Evolutionary conservation across 2,797 vertebrate genomes (phyloP), one percentile per base, ranked within the genome.

Genomic region (Falco berigora): DNA sequence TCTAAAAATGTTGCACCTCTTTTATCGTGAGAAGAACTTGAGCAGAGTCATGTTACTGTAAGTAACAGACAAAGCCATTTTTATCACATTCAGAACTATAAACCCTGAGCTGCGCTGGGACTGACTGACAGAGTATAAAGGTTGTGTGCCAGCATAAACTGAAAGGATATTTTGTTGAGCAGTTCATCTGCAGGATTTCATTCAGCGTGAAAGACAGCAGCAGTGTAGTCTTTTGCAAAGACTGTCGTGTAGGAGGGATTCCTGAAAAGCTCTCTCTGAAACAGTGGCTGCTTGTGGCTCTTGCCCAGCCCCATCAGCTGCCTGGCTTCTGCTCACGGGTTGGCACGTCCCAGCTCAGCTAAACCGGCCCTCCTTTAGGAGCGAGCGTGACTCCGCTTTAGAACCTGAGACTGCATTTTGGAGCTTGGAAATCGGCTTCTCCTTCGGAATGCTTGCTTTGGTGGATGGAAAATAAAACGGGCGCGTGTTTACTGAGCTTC

Each of bases 151-250:
- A 92, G 74, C 94, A 52, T 64, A 36, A 74, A 53, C 92, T 93
- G 91, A 97, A 96, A 95, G 96, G 94, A 30, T 73, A 89, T 94
- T 93, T 71, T 96, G 96, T 97, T 96, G 56, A 16, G 88, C n/a
- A 91, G 68, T 63, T 97, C 94, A 74, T 95, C 92, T 80, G 94
- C 78, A 61, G 94, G 75, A 73, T 95, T 93, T 94, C 78, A 64
- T 91, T 92, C 92, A 92, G 81, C 3, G 4, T 66, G 56, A 84
- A 85, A 93, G 90, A 96, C 92, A 86, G 95, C 92, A 95, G 78
- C 92, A 96, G 92, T 85, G 88, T 83, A 97, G 95, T 79, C 84
- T 56, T 94, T 63, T 87, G 92, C 95, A 96, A 96, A 94, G 92
- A 3, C 79, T 86, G 69, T 85, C 91, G 78, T 94, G 94, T 92